phyloP scores from a whole-genome alignment of 1,140 invertebrate species.

The Drosophila mojavensis region DNA sequence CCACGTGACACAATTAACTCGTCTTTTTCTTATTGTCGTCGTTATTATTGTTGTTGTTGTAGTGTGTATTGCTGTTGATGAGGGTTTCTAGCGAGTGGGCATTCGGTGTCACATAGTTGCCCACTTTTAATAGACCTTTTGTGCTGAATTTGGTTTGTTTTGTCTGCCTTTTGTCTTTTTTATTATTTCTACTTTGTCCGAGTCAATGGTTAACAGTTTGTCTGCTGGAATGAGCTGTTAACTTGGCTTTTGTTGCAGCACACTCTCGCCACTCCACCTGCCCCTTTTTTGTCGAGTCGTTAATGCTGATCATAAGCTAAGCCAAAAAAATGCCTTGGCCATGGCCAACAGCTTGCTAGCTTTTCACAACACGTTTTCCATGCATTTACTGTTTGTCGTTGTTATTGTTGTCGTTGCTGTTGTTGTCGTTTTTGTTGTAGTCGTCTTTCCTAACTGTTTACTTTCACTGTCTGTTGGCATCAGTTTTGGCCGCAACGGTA shows the following conservation, averaged over 20 bases:
- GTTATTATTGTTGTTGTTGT: neutral
- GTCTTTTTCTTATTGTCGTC: conserved; percentile 15
- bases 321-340: conserved; percentile 42
- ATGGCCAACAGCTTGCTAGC: conserved; percentile 55
- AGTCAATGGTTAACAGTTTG: conserved; percentile 57
- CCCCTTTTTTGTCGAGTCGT: conserved; percentile 7
- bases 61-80: neutral
- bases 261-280: conserved; percentile 9
- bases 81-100: conserved; percentile 11
- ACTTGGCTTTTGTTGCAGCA: conserved; percentile 44
- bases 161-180: neutral
- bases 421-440: conserved; percentile 36
- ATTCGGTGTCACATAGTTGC: conserved; percentile 55
- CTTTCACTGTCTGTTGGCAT: conserved; percentile 70
- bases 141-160: conserved; percentile 36
- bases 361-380: conserved; percentile 66
- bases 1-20: conserved; percentile 41
- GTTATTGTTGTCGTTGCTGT: conserved; percentile 30
- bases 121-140: conserved; percentile 49
- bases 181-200: neutral
- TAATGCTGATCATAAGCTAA: conserved; percentile 11
- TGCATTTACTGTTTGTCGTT: conserved; percentile 40
- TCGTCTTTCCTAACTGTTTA: conserved; percentile 67
- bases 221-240: conserved; percentile 66
- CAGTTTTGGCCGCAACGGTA: conserved; percentile 60